Evolutionary conservation across 1,140 invertebrate species (phyloP).

Genomic region (Platorchestia sp.): DNA sequence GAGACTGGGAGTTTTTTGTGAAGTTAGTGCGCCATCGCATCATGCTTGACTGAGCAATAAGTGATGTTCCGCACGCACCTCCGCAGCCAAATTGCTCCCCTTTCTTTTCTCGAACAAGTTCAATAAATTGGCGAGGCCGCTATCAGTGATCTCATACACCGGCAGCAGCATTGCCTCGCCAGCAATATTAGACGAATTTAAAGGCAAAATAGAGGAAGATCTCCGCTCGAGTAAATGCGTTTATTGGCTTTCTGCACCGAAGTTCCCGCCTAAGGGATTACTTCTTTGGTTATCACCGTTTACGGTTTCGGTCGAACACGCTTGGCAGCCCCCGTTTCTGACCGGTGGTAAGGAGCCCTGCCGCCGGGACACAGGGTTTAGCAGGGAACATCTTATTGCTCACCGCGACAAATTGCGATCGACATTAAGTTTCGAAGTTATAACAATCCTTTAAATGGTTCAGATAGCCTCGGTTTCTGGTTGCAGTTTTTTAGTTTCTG

Average conservation of each 20-base stretch:
- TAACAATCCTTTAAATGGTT: background rate
- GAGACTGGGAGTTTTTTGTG: background rate
- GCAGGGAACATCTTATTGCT: background rate
- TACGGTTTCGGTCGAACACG: background rate
- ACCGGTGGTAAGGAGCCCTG: background rate
- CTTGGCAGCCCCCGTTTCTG: background rate
- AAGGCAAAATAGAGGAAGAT: constrained; percentile 31
- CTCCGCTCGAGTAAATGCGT: constrained; percentile 27
- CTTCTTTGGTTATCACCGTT: background rate
- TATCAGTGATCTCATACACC: constrained; percentile 34
- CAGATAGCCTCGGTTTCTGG: background rate
- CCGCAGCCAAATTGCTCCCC: constrained; percentile 6
- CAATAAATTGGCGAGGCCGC: constrained; percentile 30
- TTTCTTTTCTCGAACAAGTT: constrained; percentile 41
- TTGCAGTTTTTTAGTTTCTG: background rate
- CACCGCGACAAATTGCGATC: background rate
- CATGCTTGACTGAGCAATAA: constrained; percentile 54
- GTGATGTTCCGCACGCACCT: constrained; percentile 27
- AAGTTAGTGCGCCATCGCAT: background rate
- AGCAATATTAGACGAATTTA: constrained; percentile 28
- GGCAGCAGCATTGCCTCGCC: constrained; percentile 37
- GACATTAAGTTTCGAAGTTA: background rate
- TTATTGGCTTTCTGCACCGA: background rate
- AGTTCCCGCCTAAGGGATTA: background rate
- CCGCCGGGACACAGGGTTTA: too few species aligned